Conservation (phyloP, 2,113 vertebrate species). For the Rhombomys opimus region DNA sequence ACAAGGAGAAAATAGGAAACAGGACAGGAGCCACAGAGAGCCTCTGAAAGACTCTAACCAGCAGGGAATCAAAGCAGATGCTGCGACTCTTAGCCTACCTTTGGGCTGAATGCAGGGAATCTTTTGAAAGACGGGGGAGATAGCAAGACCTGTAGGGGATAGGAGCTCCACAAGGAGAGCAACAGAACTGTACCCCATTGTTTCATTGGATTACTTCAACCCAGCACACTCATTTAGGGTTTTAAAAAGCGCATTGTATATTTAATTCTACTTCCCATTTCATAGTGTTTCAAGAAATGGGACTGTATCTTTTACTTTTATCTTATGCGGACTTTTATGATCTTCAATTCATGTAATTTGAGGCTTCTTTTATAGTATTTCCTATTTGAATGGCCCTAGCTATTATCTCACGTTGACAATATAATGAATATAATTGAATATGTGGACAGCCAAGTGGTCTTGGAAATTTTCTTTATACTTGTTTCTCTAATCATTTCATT, state of each 20-base stretch:
- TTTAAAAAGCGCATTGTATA: slow-evolving; percentile 23
- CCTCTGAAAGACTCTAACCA: too few species aligned
- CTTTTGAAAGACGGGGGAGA: too few species aligned
- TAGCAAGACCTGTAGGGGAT: too few species aligned
- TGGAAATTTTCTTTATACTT: not conserved
- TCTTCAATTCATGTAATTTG: not conserved
- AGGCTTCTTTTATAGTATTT: slow-evolving; percentile 30
- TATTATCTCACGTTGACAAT: slow-evolving; percentile 38
- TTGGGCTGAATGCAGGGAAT: too few species aligned
- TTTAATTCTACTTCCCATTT: slow-evolving; percentile 63
- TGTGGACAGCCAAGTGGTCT: not conserved
- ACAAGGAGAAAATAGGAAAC: too few species aligned
- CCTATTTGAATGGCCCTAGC: slow-evolving; percentile 11
- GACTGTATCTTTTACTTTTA: slow-evolving; percentile 25
- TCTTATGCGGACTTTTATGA: slow-evolving; percentile 48
- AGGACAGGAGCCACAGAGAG: too few species aligned
- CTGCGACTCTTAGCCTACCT: too few species aligned
- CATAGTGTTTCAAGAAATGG: slow-evolving; percentile 41
- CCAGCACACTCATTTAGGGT: not conserved
- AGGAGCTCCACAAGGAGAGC: too few species aligned
- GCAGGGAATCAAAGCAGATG: too few species aligned
- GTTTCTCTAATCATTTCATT: slow-evolving; percentile 4
- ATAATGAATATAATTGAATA: not conserved
- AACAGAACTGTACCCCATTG: too few species aligned
- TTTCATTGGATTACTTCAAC: not conserved